phyloP scores from a whole-genome alignment of 2,797 vertebrate species.

The Myioborus miniatus region DNA sequence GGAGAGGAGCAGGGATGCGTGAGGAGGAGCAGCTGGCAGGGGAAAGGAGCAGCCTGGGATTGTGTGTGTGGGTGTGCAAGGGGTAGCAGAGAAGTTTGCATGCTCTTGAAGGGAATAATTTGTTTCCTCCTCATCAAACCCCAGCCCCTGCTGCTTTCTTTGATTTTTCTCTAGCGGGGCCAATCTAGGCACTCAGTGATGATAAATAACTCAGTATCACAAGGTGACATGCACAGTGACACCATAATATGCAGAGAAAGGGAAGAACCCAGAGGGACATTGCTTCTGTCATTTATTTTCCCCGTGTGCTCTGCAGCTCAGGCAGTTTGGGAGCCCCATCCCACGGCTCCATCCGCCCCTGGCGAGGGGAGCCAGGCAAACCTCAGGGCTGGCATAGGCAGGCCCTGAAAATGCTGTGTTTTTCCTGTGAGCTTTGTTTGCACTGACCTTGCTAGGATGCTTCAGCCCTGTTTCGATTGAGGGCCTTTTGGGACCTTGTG shows the following conservation, averaged over 20 bases:
- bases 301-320: neutral
- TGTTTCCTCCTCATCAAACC: slow-evolving; percentile 42
- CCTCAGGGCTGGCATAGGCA: neutral
- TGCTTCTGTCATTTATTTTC: neutral
- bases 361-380: neutral
- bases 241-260: slow-evolving; percentile 25
- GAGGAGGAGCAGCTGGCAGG: neutral
- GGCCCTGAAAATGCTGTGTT: neutral
- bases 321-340: neutral
- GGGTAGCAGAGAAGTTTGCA: neutral
- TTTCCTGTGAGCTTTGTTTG: neutral
- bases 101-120: slow-evolving; percentile 9
- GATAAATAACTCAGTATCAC: slow-evolving; percentile 57
- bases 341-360: neutral
- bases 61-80: neutral
- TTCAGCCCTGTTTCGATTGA: neutral
- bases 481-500: neutral
- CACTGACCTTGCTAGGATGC: neutral
- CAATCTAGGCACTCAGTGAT: slow-evolving; percentile 47
- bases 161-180: slow-evolving; percentile 50
- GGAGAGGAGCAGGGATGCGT: neutral
- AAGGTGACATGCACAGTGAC: slow-evolving; percentile 48
- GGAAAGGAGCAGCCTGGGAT: slow-evolving; percentile 17
- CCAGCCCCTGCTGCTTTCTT: slow-evolving; percentile 53
- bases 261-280: slow-evolving; percentile 17